Evolutionary conservation across 2,113 vertebrate genomes (phyloP).

Genomic region (Aptenodytes patagonicus): DNA sequence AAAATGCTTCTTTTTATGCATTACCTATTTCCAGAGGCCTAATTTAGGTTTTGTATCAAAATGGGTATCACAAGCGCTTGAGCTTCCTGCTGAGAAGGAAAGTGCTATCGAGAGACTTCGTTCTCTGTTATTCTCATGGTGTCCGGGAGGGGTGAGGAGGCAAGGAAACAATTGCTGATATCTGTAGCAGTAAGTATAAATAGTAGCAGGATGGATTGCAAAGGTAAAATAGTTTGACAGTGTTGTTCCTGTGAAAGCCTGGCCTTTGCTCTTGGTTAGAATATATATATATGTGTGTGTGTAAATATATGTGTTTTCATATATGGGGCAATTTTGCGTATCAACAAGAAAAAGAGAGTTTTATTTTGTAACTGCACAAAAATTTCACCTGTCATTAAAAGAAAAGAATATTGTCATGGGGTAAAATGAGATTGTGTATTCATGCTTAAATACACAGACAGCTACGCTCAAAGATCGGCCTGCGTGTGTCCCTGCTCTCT

Average conservation of each 20-base stretch:
- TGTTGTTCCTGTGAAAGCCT: neutral
- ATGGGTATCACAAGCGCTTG: slow-evolving; percentile 75
- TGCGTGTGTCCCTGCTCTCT: neutral
- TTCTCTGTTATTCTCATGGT: slow-evolving; percentile 40
- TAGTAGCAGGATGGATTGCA: neutral
- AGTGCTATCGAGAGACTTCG: slow-evolving; percentile 63
- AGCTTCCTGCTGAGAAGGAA: slow-evolving; percentile 74
- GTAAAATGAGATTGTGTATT: neutral
- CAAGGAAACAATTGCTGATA: slow-evolving; percentile 45
- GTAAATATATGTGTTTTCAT: neutral
- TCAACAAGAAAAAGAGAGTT: neutral
- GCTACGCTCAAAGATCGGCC: neutral
- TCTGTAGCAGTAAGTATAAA: slow-evolving; percentile 5
- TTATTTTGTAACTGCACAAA: neutral
- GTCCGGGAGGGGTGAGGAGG: slow-evolving; percentile 51
- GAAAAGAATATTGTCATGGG: neutral
- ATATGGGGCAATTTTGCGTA: neutral
- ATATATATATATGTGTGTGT: neutral
- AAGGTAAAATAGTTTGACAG: slow-evolving; percentile 18
- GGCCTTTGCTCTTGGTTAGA: slow-evolving; percentile 16
- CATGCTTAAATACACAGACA: neutral
- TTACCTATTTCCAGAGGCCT: slow-evolving; percentile 81
- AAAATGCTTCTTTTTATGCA: slow-evolving; percentile 80
- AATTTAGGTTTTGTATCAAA: slow-evolving; percentile 81
- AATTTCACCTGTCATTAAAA: neutral